Evolutionary conservation across 37 sponge, comb jelly and placozoan species (phyloP).

Genomic region (Ianthella basta): DNA sequence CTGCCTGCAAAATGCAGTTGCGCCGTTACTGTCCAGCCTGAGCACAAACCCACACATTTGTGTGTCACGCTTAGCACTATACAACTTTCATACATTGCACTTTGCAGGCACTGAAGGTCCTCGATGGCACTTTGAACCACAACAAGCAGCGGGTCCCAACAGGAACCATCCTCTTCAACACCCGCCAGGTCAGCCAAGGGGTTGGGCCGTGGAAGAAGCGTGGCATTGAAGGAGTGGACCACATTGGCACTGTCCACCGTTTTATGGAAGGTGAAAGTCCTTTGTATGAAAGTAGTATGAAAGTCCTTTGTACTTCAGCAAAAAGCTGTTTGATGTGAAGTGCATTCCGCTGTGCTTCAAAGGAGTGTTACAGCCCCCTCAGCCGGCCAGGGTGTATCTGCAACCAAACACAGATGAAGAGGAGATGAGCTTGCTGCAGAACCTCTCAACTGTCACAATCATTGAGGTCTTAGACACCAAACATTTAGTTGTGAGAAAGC

Average conservation of each 20-base stretch:
- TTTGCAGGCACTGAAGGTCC: conserved; percentile 6
- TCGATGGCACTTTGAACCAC: background rate
- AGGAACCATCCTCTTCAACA: conserved; percentile 8
- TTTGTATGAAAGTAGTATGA: too few relatives aligned
- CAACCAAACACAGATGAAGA: too few relatives aligned
- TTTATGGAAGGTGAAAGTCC: conserved; percentile 1
- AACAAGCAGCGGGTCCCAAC: background rate
- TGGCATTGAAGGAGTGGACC: background rate
- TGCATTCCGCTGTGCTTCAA: background rate
- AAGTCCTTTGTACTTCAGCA: background rate
- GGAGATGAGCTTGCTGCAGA: too few relatives aligned
- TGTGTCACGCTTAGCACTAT: too few relatives aligned
- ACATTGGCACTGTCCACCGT: background rate
- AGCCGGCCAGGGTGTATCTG: too few relatives aligned
- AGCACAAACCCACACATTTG: too few relatives aligned
- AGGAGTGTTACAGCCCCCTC: too few relatives aligned
- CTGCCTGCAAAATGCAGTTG: too few relatives aligned
- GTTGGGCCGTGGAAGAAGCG: background rate
- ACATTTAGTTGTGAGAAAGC: too few relatives aligned
- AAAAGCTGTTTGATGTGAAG: background rate
- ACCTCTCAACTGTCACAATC: too few relatives aligned
- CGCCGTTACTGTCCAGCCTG: too few relatives aligned
- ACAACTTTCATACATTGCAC: background rate
- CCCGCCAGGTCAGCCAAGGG: background rate
- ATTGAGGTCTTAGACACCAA: too few relatives aligned